phyloP scores from a whole-genome alignment of 2,113 vertebrate species.

The Proterorhinus semilunaris region DNA sequence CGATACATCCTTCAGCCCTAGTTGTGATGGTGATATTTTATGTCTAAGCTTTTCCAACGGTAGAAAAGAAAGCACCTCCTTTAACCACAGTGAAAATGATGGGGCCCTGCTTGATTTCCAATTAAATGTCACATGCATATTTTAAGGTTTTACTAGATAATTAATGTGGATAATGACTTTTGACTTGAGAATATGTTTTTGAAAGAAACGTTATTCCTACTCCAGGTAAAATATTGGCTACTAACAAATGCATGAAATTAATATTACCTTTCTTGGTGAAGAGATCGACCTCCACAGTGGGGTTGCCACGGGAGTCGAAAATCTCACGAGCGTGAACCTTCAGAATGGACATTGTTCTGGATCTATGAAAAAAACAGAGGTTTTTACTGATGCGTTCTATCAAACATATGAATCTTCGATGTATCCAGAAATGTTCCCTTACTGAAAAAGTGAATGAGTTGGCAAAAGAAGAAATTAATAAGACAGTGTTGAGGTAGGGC shows the following conservation, averaged over 20 bases:
- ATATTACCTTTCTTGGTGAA: constrained; percentile 87
- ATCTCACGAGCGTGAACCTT: constrained; percentile 91
- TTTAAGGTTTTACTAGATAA: too few species aligned
- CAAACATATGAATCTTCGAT: not conserved
- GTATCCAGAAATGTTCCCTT: not conserved
- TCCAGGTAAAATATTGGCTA: too few species aligned
- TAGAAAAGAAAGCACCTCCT: too few species aligned
- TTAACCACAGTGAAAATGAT: too few species aligned
- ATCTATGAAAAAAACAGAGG: constrained; percentile 65
- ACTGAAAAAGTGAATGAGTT: constrained; percentile 24
- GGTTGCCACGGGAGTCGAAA: constrained; percentile 98
- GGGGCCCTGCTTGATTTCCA: too few species aligned
- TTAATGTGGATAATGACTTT: too few species aligned
- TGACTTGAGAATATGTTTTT: too few species aligned
- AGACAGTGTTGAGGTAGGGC: not conserved
- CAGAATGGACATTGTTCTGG: constrained; percentile 87
- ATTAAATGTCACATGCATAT: too few species aligned
- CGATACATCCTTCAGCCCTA: too few species aligned
- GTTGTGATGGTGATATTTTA: too few species aligned
- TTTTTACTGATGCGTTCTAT: not conserved
- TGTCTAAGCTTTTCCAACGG: too few species aligned
- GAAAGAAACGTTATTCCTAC: too few species aligned
- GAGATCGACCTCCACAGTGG: constrained; percentile 96
- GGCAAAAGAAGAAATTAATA: constrained; percentile 20
- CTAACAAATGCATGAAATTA: not conserved